These are phyloP conservation scores for Amphiduros pacificus DNA, from an alignment of 2,888 invertebrate species.

Conservation along the genomic window DNA sequence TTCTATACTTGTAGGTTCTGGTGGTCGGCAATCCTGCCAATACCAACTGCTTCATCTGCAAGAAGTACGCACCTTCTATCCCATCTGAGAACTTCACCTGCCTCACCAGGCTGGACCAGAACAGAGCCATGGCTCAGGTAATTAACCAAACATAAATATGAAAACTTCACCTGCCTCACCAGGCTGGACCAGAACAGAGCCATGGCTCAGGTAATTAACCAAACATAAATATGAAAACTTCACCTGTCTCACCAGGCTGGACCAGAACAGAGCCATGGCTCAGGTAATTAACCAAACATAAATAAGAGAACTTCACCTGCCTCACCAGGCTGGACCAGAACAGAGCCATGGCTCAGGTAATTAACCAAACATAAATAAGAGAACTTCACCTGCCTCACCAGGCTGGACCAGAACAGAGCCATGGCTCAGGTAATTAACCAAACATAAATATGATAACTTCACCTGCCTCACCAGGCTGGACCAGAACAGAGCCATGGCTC, in stretches of 20 bases:
- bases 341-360: conserved; percentile 83
- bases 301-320: conserved; percentile 93
- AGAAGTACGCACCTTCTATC: conserved; percentile 88
- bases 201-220: conserved; percentile 72
- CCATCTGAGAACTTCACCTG: conserved; percentile 95
- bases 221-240: conserved; percentile 93
- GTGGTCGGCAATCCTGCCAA: conserved; percentile 99
- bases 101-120: conserved; percentile 98
- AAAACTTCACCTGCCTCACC: conserved; percentile 98
- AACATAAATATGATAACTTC: conserved; percentile 94
- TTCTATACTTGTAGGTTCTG: conserved; percentile 65
- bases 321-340: conserved; percentile 99
- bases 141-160: too few relatives aligned
- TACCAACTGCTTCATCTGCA: conserved; percentile 94
- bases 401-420: conserved; percentile 97
- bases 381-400: conserved; percentile 97
- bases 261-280: conserved; percentile 95
- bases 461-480: conserved; percentile 97
- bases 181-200: conserved; percentile 98
- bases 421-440: conserved; percentile 72
- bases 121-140: conserved; percentile 87
- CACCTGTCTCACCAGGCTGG: conserved; percentile 95
- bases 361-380: too few relatives aligned
- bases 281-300: conserved; percentile 68
- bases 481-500: conserved; percentile 94